phyloP scores from a whole-genome alignment of 2,113 vertebrate species.

The Emydura subglobosa region DNA sequence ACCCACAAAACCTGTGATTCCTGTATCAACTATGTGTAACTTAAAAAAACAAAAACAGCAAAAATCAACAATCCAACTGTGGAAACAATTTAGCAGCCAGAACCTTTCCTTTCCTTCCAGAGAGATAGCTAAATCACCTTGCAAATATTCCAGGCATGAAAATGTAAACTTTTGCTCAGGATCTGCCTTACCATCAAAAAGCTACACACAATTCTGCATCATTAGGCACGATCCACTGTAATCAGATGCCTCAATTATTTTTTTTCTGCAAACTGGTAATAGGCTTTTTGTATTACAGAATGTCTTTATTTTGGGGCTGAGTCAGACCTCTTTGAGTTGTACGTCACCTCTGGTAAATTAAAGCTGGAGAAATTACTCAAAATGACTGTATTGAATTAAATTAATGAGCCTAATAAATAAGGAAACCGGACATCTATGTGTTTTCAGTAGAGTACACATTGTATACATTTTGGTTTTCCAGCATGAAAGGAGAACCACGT shows the following conservation, averaged over 20 bases:
- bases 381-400: background rate
- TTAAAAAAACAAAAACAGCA: background rate
- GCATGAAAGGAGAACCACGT: background rate
- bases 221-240: background rate
- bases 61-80: background rate
- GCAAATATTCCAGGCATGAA: background rate
- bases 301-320: background rate
- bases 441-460: background rate
- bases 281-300: background rate
- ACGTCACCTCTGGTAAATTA: background rate
- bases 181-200: background rate
- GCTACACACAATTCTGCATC: background rate
- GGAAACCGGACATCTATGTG: fast-evolving
- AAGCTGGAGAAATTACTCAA: background rate
- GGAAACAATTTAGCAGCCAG: background rate
- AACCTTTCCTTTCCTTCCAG: background rate
- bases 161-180: background rate
- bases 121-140: background rate
- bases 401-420: background rate
- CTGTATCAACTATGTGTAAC: background rate
- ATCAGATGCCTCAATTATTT: background rate
- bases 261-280: background rate
- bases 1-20: fast-evolving
- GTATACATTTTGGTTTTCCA: background rate
- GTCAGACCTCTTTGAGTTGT: background rate